Evolutionary conservation across 2,888 invertebrate species (phyloP).

Genomic region (Desoria tigrina): DNA sequence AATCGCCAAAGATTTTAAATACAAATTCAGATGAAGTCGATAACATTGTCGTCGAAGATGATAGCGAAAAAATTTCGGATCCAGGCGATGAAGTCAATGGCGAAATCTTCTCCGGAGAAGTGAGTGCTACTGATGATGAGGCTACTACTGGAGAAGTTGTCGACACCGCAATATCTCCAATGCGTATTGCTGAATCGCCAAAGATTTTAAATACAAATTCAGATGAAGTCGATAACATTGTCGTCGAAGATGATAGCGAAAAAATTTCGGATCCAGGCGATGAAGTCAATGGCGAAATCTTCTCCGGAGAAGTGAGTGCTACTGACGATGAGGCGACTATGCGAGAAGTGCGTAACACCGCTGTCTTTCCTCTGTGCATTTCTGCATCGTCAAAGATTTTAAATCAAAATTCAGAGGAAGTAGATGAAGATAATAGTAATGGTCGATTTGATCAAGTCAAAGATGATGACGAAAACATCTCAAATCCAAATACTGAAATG

Average conservation of each 20-base stretch:
- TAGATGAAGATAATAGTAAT: no score
- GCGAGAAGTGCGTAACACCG: neutral
- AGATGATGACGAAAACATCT: neutral
- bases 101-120: neutral
- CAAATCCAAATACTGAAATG: no score
- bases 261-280: neutral
- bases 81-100: neutral
- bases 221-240: neutral
- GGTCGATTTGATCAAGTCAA: neutral
- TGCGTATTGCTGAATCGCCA: no score
- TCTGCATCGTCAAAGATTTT: neutral
- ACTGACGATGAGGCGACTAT: no score
- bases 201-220: neutral
- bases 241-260: neutral
- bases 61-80: neutral
- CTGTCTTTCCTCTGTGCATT: neutral
- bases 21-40: constrained; percentile 5
- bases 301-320: no score
- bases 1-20: neutral
- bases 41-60: neutral
- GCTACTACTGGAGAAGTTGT: neutral
- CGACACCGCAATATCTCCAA: neutral
- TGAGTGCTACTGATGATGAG: no score
- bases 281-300: neutral
- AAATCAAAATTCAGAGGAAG: no score